Evolutionary conservation across 2,797 vertebrate species (phyloP).

Genomic region (Fundulus diaphanus): DNA sequence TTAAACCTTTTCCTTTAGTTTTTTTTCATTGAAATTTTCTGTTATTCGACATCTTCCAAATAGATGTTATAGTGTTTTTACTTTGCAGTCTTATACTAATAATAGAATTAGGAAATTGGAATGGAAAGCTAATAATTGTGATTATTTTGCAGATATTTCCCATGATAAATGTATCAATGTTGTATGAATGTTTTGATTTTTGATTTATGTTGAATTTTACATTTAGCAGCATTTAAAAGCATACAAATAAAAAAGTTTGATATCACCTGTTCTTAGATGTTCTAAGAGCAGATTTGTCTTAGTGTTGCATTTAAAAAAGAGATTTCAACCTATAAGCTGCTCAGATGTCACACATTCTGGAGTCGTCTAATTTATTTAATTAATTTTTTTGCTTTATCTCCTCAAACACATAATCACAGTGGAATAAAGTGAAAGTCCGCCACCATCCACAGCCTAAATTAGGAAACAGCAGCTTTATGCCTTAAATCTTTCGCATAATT

Average conservation of each 20-base stretch:
- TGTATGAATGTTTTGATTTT: no score
- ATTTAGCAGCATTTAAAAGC: neutral
- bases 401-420: constrained; percentile 17
- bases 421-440: neutral
- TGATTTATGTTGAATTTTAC: no score
- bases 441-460: neutral
- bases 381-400: constrained; percentile 15
- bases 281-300: neutral
- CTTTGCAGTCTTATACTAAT: neutral
- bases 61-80: neutral
- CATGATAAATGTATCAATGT: no score
- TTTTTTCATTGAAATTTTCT: neutral
- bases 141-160: no score
- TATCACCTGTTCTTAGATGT: neutral
- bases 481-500: constrained; percentile 4
- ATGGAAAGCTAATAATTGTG: no score
- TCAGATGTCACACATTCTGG: constrained; percentile 13
- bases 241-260: neutral
- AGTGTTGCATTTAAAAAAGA: neutral
- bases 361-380: constrained; percentile 18
- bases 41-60: neutral
- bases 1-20: neutral
- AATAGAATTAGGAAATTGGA: no score
- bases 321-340: neutral
- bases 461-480: constrained; percentile 16